Base-by-base conservation (phyloP, 2,797 vertebrate genomes). In the Hafferia zeledoni region DNA sequence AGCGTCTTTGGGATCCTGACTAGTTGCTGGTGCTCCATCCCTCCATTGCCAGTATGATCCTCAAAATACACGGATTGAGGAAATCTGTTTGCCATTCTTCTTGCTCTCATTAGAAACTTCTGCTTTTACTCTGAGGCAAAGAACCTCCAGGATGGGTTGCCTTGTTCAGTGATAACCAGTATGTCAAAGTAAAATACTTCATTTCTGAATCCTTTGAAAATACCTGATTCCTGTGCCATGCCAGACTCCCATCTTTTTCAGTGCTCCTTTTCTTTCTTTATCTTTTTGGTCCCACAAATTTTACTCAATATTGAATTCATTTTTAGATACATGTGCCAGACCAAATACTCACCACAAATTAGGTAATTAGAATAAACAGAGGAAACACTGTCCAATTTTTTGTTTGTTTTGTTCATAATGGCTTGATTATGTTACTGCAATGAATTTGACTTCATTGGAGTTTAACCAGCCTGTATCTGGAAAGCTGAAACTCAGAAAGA, bases 331-430 rank as follows among this genome's bases (percentile, higher is more conserved):
- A 19, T 6, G 1, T 92, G 68, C 74, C 90, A 92, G 87, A 17
- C 44, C 64, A 68, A 83, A 78, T 9, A 8, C 18, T 83, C 46
- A 31, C 24, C 91, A 31, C 67, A 71, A 57, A 49, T 71, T 57
- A 75, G 49, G 27, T 74, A 77, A 81, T 78, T 63, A 70, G 50
- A 78, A 49, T 41, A 81, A 81, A 20, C 37, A 65, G 52, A 71
- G 63, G 18, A 75, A 53, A 60, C 19, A 2, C 19, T 57, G 63
- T 72, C 82, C 47, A 49, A 6, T 15, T 75, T 43, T 72, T 43
- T 49, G 77, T 64, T 87, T 47, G 25, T 24, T 81, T 95, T 78
- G 22, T 41, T 91, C 83, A 41, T 59, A 69, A 55, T 86, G 46
- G 37, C 67, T 84, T 87, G 50, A 64, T 89, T 78, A 37, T 72